These are phyloP conservation scores for Clunio marinus DNA, from an alignment of 2,888 invertebrate genomes.

Conservation along the genomic window DNA sequence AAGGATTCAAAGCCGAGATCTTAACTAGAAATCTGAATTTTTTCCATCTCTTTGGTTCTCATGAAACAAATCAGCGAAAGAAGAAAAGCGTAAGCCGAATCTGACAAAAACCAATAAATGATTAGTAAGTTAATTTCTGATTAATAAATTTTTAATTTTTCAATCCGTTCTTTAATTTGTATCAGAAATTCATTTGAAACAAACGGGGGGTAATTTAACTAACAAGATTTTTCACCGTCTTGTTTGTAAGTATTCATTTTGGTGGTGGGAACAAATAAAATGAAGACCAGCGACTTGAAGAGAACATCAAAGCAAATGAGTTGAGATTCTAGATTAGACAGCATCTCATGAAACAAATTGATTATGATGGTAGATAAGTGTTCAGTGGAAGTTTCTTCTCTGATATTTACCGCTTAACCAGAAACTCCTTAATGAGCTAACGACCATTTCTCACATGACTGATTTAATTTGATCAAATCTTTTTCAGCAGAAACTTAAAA, in stretches of 20 bases:
- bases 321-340: slow-evolving; percentile 36
- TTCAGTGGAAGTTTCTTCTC: slow-evolving; percentile 27
- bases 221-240: background rate
- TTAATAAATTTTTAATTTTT: background rate
- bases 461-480: too few species aligned
- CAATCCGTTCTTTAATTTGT: background rate
- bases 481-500: too few species aligned
- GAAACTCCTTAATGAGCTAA: slow-evolving; percentile 28
- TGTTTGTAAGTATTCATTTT: too few species aligned
- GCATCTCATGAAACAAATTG: slow-evolving; percentile 9
- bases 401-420: slow-evolving; percentile 17
- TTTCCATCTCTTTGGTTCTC: too few species aligned
- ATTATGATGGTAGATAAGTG: slow-evolving; percentile 24
- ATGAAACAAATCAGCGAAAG: background rate
- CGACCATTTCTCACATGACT: slow-evolving; percentile 38
- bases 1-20: too few species aligned
- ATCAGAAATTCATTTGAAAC: background rate
- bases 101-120: background rate
- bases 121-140: background rate
- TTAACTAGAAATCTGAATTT: too few species aligned
- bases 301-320: slow-evolving; percentile 7
- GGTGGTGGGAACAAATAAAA: slow-evolving; percentile 35
- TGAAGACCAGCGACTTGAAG: background rate
- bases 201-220: slow-evolving; percentile 13
- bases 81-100: background rate